Evolutionary conservation across 1,140 invertebrate species (phyloP), one percentile per base, ranked within the genome.

Genomic region (Heterodera carotae): DNA sequence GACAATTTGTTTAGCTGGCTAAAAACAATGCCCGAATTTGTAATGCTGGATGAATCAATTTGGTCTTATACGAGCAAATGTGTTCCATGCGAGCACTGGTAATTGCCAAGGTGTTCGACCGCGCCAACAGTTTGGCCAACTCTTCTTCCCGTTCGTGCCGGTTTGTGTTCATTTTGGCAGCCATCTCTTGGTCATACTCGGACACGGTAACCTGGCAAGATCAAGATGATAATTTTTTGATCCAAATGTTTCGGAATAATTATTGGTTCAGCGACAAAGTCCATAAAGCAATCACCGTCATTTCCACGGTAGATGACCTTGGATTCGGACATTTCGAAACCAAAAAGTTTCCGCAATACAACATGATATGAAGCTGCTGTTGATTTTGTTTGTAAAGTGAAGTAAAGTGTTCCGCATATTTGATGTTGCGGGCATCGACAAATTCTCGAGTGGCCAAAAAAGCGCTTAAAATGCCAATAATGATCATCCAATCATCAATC

Each of bases 121-220:
- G 69, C 15, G 43, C 62, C 27, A 82, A 73, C 66, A 82, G 48
- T 56, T 69, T 60, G 12, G 62, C 68, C 18, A 84, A 75, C 34
- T 79, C 56, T 31, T 81, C 48, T 59, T 82, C 81, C 39, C 81
- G 76, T 48, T 84, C 76, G 36, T 67, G 62, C 39, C 81, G 82
- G 25, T 82, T 82, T 12, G 80, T 78, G 64, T 82, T 82, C 81
- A 82, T 82, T 60, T 69, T 64, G 31, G 53, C 36, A 8, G 81
- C 81, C 69, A 83, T 43, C 27, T 53, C 59, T 6, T 70, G 72
- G 29, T 78, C 66, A 36, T 82, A 82, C 18, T 71, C 60, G 69
- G 39, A 64, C 29, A 72, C 25, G 12, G 53, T 76, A 2, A 82
- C 82, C 64, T 75, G 27, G 18, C 72, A 77, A 68, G 27, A 31